Evolutionary conservation across 2,113 vertebrate species (phyloP).

Genomic region (Eleginops maclovinus): DNA sequence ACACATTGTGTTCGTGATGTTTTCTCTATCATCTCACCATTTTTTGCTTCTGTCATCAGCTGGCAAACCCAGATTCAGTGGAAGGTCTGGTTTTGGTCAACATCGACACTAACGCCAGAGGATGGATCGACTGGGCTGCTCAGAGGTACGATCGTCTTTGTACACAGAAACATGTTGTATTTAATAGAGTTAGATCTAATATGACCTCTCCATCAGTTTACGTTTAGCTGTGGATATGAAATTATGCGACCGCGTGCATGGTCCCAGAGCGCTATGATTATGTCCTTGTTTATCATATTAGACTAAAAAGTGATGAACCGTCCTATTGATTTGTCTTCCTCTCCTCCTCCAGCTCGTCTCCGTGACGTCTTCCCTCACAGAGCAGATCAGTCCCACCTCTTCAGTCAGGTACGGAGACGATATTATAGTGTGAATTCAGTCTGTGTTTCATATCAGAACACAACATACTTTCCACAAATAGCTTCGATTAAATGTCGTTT

Average conservation of each 20-base stretch:
- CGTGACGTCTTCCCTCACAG: conserved; percentile 88
- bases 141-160: conserved; percentile 82
- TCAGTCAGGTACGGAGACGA: conserved; percentile 86
- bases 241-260: background rate
- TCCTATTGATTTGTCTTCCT: background rate
- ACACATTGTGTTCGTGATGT: background rate
- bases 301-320: background rate
- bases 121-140: conserved; percentile 96
- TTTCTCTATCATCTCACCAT: background rate
- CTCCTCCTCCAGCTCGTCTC: conserved; percentile 82
- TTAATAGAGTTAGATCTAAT: conserved; percentile 20
- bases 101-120: conserved; percentile 90
- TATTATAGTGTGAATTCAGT: background rate
- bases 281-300: conserved; percentile 13
- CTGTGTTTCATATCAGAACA: background rate
- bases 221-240: conserved; percentile 4
- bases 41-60: conserved; percentile 74
- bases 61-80: conserved; percentile 87
- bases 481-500: background rate
- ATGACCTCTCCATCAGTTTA: conserved; percentile 13
- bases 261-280: background rate
- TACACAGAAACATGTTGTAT: conserved; percentile 1
- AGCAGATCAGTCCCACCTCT: conserved; percentile 91
- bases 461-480: background rate
- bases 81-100: conserved; percentile 94